Evolutionary conservation across 1,140 invertebrate genomes (phyloP).

Genomic region (Aricia agestis): DNA sequence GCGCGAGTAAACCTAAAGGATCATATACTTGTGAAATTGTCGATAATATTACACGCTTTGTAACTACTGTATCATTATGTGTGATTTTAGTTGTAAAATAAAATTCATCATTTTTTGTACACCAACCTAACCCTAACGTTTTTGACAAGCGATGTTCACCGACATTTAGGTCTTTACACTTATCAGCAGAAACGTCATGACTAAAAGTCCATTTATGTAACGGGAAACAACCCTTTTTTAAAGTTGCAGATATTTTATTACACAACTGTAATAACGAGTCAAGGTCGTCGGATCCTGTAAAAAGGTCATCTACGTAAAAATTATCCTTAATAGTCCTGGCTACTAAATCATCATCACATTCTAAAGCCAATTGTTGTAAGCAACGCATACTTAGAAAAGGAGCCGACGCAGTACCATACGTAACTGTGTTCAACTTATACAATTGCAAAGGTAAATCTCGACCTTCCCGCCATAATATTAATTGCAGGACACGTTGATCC

Average conservation of each 20-base stretch:
- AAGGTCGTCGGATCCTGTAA: slow-evolving; percentile 28
- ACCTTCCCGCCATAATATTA: slow-evolving; percentile 8
- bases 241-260: slow-evolving; percentile 35
- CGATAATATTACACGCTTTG: slow-evolving; percentile 58
- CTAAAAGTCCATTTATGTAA: slow-evolving; percentile 46
- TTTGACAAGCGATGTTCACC: slow-evolving; percentile 30
- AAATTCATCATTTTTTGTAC: slow-evolving; percentile 31
- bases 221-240: slow-evolving; percentile 28
- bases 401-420: slow-evolving; percentile 40
- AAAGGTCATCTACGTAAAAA: slow-evolving; percentile 72
- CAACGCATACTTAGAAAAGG: slow-evolving; percentile 40
- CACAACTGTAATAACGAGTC: slow-evolving; percentile 23
- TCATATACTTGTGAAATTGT: slow-evolving; percentile 32
- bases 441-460: neutral
- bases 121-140: slow-evolving; percentile 38
- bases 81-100: slow-evolving; percentile 27
- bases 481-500: slow-evolving; percentile 5
- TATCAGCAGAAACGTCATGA: slow-evolving; percentile 10
- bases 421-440: slow-evolving; percentile 30
- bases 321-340: slow-evolving; percentile 23
- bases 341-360: slow-evolving; percentile 2
- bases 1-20: slow-evolving; percentile 51
- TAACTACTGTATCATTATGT: slow-evolving; percentile 23
- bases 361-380: slow-evolving; percentile 32
- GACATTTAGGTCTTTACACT: slow-evolving; percentile 19